Percentiles rank a stretch among this genome's conserved stretches.
phyloP scores from a whole-genome alignment of 2,888 invertebrate species.

The Biston stratarius region DNA sequence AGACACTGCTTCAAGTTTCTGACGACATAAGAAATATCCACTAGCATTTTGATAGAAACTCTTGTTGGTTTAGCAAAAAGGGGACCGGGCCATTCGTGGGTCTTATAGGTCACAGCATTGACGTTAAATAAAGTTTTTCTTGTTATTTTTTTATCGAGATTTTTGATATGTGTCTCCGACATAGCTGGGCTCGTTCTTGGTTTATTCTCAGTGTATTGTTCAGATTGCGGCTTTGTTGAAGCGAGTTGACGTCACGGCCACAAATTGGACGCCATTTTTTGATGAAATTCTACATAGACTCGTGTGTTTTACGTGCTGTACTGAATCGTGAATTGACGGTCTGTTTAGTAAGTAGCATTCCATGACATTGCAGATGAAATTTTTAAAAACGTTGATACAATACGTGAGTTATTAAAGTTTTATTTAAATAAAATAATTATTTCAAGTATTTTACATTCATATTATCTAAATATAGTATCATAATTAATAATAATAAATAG shows the following conservation, averaged over 20 bases:
- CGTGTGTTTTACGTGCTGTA: constrained; percentile 1
- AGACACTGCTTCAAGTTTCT: constrained; percentile 17
- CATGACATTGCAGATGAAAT: neutral
- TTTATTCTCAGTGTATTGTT: constrained; percentile 31
- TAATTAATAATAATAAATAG: no score
- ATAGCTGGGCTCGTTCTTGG: constrained; percentile 31
- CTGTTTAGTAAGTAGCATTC: neutral
- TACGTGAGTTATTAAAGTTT: neutral
- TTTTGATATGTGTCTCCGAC: constrained; percentile 41
- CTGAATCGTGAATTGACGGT: constrained; percentile 6
- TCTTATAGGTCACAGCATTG: constrained; percentile 39
- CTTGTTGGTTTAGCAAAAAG: constrained; percentile 34
- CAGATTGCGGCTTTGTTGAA: constrained; percentile 28
- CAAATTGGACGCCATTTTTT: constrained; percentile 24
- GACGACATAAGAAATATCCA: constrained; percentile 20
- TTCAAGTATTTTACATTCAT: no score
- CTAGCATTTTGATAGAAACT: constrained; percentile 18
- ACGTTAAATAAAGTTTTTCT: constrained; percentile 40
- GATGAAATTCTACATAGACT: constrained; percentile 20
- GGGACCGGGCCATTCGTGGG: constrained; percentile 26
- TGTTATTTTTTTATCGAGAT: constrained; percentile 43
- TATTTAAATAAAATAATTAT: no score
- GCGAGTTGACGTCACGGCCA: constrained; percentile 21
- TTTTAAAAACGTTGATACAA: neutral
- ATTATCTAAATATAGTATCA: no score